Percentiles rank a stretch among this genome's conserved stretches.
Conservation (phyloP, 2,797 vertebrate genomes). For the Pipistrellus kuhlii region DNA sequence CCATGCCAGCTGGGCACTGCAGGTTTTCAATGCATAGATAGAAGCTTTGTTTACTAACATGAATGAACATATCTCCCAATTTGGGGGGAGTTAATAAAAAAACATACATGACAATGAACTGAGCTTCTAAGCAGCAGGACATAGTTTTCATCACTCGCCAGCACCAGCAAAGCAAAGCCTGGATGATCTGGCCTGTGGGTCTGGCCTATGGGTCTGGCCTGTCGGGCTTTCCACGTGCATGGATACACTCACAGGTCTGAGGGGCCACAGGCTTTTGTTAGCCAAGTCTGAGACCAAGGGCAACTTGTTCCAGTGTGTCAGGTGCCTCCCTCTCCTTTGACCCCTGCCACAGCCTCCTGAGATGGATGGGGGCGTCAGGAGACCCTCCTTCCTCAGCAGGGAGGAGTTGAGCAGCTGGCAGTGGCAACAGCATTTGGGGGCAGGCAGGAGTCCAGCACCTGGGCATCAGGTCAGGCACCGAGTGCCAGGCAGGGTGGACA, state of each 20-base stretch:
- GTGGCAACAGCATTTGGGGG: rapidly evolving
- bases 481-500: rapidly evolving
- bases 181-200: rapidly evolving
- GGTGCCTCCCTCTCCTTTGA: neutral
- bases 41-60: neutral
- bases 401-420: no score
- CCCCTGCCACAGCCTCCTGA: rapidly evolving
- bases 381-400: neutral
- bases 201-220: no score
- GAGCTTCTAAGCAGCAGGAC: neutral
- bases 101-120: neutral
- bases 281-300: neutral
- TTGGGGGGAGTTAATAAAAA: neutral
- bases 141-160: rapidly evolving
- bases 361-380: rapidly evolving
- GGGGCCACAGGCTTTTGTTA: neutral
- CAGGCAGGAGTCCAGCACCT: neutral
- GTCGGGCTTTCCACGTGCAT: rapidly evolving
- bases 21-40: no score
- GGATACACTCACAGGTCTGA: rapidly evolving
- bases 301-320: neutral
- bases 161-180: neutral
- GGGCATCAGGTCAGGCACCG: no score
- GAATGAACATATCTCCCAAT: neutral
- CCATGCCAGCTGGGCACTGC: no score